phyloP scores from a whole-genome alignment of 2,888 invertebrate species.

The Ceriagrion tenellum region DNA sequence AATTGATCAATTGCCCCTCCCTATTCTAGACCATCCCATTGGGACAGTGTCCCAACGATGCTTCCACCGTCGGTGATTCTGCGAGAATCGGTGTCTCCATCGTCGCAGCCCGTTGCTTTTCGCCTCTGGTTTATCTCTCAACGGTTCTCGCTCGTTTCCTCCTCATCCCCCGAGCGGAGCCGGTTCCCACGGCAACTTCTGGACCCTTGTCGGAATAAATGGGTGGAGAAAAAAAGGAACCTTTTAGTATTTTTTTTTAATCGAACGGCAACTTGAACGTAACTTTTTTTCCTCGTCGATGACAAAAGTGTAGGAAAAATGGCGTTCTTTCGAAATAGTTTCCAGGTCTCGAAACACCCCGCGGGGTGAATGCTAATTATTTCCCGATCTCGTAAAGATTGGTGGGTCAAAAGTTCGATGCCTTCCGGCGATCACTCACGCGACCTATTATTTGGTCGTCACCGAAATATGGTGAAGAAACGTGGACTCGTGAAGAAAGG shows the following conservation, averaged over 20 bases:
- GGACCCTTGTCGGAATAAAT: not conserved
- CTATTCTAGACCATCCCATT: no score
- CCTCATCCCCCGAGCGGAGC: not conserved
- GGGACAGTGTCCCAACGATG: no score
- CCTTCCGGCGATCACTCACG: not conserved
- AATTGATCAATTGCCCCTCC: no score
- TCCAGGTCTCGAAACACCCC: not conserved
- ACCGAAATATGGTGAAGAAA: no score
- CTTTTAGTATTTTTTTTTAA: not conserved
- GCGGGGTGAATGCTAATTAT: not conserved
- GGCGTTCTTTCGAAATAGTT: not conserved
- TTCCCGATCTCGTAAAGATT: not conserved
- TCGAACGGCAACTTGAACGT: not conserved
- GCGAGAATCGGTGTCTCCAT: no score
- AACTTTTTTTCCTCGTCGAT: not conserved
- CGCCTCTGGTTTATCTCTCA: not conserved
- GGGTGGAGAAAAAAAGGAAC: not conserved
- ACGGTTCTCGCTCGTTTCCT: not conserved
- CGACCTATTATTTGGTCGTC: not conserved
- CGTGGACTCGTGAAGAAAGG: no score
- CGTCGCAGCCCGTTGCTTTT: not conserved
- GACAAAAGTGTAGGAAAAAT: not conserved
- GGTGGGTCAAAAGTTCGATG: not conserved
- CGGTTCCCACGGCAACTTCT: not conserved
- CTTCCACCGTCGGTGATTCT: no score